Evolutionary conservation across 2,888 invertebrate genomes (phyloP), one percentile per base, ranked within the genome.

Genomic region (Pseudoips prasinana): DNA sequence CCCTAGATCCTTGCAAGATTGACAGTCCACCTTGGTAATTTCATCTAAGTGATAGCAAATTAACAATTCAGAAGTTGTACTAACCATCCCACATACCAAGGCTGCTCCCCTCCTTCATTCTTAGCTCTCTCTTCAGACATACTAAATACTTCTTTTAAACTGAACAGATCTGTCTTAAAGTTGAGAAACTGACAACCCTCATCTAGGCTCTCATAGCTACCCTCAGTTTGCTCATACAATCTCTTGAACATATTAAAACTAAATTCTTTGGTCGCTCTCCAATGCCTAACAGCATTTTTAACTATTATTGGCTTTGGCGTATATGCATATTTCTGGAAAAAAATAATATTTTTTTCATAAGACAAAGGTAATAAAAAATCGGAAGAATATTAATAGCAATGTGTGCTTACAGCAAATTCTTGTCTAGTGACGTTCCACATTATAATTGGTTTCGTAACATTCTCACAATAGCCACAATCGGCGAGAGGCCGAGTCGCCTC

Each of bases 41-140:
- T n/a, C n/a, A n/a, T n/a, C n/a, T n/a, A n/a, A n/a, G n/a, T n/a
- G n/a, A n/a, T n/a, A n/a, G n/a, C n/a, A n/a, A n/a, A n/a, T n/a
- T n/a, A n/a, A n/a, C n/a, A n/a, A n/a, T n/a, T n/a, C n/a, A n/a
- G n/a, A n/a, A n/a, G 25, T 25, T 25, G 27, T 38, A 87, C 92
- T 90, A 85, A 95, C 96, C 96, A 96, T 52, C 97, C 97, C 25
- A 97, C 94, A 86, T 97, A 97, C 96, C 96, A 97, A 1, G 95
- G 92, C 33, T 90, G 83, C 57, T 93, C 89, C 1, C 92, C 91
- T 7, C 86, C 86, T 20, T 90, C 82, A 76, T 93, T 91, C 14
- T 73, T 81, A 3, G 92, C 92, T 63, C 95, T 90, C 30, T 89
- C 89, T 25, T 90, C 78, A 3, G 92, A 90, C 95, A 95, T 95